Evolutionary conservation across 2,797 vertebrate species (phyloP).

Genomic region (Silurus lanzhouensis): DNA sequence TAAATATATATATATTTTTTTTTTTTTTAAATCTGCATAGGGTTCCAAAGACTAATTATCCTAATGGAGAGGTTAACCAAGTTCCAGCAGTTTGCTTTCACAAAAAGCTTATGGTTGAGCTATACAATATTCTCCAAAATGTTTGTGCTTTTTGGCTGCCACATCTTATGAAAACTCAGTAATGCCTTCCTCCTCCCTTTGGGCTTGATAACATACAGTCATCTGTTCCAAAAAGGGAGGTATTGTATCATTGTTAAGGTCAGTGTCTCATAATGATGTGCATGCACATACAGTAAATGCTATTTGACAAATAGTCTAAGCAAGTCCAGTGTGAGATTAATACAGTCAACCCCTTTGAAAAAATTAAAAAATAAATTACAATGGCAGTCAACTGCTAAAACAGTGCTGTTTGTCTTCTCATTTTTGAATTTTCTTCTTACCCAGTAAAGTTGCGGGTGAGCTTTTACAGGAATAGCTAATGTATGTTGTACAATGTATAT

Average conservation of each 20-base stretch:
- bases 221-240: constrained; percentile 33
- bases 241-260: constrained; percentile 28
- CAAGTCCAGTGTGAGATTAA: constrained; percentile 26
- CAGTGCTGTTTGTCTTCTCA: not conserved
- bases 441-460: not conserved
- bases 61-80: not conserved
- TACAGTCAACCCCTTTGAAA: constrained; percentile 12
- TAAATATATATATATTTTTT: not conserved
- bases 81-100: not conserved
- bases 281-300: constrained; percentile 40
- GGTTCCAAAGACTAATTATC: not conserved
- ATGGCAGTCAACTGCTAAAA: not conserved
- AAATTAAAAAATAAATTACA: not conserved
- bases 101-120: not conserved
- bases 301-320: constrained; percentile 41
- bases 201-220: constrained; percentile 39
- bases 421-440: not conserved
- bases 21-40: not conserved
- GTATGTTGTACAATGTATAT: not conserved
- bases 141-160: constrained; percentile 20
- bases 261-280: constrained; percentile 46
- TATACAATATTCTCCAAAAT: constrained; percentile 14
- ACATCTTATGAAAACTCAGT: constrained; percentile 27
- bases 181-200: constrained; percentile 40
- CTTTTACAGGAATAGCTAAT: not conserved